Evolutionary conservation across 2,113 vertebrate genomes (phyloP).

Genomic region (Leptocoma aspasia): DNA sequence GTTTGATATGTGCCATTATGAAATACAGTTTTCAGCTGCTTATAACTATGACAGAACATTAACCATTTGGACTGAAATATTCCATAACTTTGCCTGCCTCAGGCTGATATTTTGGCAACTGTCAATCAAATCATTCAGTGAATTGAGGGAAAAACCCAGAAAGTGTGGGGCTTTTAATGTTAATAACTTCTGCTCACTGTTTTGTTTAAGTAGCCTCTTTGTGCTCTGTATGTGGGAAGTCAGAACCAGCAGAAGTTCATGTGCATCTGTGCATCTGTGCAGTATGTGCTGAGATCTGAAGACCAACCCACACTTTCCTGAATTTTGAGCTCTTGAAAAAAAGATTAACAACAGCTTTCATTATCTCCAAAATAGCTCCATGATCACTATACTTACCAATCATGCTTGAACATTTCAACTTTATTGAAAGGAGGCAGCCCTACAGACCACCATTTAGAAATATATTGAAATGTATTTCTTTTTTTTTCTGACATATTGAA

Average conservation of each 20-base stretch:
- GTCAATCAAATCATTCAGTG: not conserved
- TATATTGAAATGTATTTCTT: not conserved
- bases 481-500: no score
- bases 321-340: not conserved
- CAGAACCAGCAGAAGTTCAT: not conserved
- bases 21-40: not conserved
- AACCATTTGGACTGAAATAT: not conserved
- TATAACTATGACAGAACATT: not conserved
- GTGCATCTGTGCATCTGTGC: not conserved
- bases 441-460: not conserved
- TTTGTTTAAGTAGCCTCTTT: not conserved
- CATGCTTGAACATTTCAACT: not conserved
- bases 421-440: not conserved
- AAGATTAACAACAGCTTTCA: not conserved
- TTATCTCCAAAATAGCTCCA: not conserved
- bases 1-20: not conserved
- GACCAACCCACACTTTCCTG: not conserved
- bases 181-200: not conserved
- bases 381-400: not conserved
- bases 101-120: not conserved
- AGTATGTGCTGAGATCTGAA: not conserved
- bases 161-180: not conserved
- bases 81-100: not conserved
- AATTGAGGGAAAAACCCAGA: not conserved
- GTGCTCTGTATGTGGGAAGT: not conserved